Evolutionary conservation across 2,797 vertebrate species (phyloP).

Genomic region (Synanceia verrucosa): DNA sequence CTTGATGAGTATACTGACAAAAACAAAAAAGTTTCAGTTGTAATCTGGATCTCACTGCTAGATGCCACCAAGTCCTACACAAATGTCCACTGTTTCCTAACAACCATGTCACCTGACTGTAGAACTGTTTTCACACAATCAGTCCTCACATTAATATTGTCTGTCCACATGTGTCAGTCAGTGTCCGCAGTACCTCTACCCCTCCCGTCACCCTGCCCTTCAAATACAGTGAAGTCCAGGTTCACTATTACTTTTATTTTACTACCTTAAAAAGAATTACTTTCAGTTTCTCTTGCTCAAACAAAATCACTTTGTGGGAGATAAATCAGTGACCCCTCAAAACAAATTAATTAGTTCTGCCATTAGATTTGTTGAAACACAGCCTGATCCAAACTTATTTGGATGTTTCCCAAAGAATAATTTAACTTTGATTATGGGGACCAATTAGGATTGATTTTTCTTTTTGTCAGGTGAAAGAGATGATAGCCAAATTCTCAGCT

Average conservation of each 20-base stretch:
- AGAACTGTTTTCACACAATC: neutral
- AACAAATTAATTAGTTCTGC: constrained; percentile 38
- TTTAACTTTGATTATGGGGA: constrained; percentile 40
- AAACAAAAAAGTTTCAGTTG: no score
- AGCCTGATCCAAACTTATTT: constrained; percentile 34
- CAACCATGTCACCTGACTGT: neutral
- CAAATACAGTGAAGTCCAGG: neutral
- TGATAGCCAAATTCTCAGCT: constrained; percentile 3
- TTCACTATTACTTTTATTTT: neutral
- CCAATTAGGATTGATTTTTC: constrained; percentile 28
- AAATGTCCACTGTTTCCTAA: neutral
- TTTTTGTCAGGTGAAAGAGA: neutral
- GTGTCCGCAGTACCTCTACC: neutral
- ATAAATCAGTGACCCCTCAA: constrained; percentile 12
- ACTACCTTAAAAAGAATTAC: constrained; percentile 25
- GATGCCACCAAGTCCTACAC: no score
- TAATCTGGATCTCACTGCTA: no score
- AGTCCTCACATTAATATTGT: neutral
- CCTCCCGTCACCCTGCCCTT: no score
- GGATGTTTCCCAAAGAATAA: constrained; percentile 32
- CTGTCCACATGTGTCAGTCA: neutral
- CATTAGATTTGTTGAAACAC: constrained; percentile 26
- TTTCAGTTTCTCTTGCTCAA: neutral
- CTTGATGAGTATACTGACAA: neutral
- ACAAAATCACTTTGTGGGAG: constrained; percentile 8